These are phyloP conservation scores for Tichodroma muraria DNA, from an alignment of 2,113 vertebrate genomes.

Conservation along the genomic window DNA sequence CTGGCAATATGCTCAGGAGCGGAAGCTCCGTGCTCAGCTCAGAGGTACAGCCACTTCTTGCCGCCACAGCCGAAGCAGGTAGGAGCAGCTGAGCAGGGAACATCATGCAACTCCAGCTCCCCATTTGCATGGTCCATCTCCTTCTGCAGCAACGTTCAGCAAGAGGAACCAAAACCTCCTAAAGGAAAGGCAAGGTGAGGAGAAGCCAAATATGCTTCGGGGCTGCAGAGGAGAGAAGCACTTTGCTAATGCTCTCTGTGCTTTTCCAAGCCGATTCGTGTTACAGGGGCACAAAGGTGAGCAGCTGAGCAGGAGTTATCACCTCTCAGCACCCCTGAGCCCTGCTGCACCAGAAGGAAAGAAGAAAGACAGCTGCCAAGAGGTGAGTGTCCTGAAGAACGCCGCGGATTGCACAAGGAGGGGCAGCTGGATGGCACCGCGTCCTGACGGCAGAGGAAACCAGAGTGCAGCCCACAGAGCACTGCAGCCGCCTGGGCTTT, in stretches of 20 bases:
- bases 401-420: not conserved
- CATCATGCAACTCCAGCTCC: accelerated
- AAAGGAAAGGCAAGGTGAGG: not conserved
- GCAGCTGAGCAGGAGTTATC: not conserved
- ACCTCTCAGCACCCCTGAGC: not conserved
- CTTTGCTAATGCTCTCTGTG: not conserved
- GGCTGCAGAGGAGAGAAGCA: accelerated
- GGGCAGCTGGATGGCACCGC: not conserved
- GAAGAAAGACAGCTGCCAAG: not conserved
- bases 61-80: not conserved
- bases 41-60: not conserved
- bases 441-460: not conserved
- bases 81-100: not conserved
- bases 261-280: accelerated
- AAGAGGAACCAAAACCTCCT: not conserved
- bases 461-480: not conserved
- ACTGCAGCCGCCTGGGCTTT: not conserved
- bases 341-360: not conserved
- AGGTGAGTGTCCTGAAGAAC: accelerated
- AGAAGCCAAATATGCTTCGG: not conserved
- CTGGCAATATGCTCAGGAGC: not conserved
- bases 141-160: not conserved
- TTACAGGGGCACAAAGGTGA: not conserved
- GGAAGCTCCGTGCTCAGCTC: not conserved
- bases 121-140: not conserved